Evolutionary conservation across 2,113 vertebrate species (phyloP).

Genomic region (Xiphophorus couchianus): DNA sequence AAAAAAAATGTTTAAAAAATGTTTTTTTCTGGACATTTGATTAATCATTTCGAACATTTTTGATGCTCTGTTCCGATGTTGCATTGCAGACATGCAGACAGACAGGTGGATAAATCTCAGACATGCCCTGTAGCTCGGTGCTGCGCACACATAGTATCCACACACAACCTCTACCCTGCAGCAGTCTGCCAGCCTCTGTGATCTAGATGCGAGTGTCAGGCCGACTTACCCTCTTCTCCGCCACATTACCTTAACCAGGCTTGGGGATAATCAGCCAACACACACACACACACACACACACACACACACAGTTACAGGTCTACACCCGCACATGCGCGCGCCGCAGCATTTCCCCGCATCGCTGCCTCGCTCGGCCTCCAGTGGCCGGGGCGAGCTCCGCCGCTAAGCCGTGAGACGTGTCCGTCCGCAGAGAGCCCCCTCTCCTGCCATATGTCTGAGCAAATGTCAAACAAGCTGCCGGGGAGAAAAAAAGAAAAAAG

Average conservation of each 20-base stretch:
- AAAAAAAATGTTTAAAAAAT: not conserved
- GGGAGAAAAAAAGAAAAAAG: not conserved
- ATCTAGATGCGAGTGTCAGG: slow-evolving; percentile 72
- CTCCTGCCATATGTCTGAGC: slow-evolving; percentile 6
- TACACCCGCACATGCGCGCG: slow-evolving; percentile 41
- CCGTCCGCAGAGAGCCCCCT: slow-evolving; percentile 29
- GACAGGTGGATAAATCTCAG: slow-evolving; percentile 29
- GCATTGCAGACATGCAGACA: slow-evolving; percentile 15
- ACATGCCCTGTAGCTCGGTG: slow-evolving; percentile 8
- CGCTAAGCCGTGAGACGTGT: slow-evolving; percentile 53
- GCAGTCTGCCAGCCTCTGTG: slow-evolving; percentile 54
- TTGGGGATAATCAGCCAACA: slow-evolving; percentile 71
- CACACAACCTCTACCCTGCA: slow-evolving; percentile 32
- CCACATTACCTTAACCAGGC: slow-evolving; percentile 77
- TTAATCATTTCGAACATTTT: not conserved
- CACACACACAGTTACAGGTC: slow-evolving; percentile 40
- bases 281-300: slow-evolving; percentile 33
- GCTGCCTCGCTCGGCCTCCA: slow-evolving; percentile 69
- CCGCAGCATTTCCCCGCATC: slow-evolving; percentile 68
- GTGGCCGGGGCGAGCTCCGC: slow-evolving; percentile 56
- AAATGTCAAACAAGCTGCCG: slow-evolving; percentile 9
- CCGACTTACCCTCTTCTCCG: slow-evolving; percentile 69
- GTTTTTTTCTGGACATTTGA: slow-evolving; percentile 5
- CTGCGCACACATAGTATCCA: slow-evolving; percentile 15
- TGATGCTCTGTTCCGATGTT: slow-evolving; percentile 12